Evolutionary conservation across 2,888 invertebrate genomes (phyloP).

Genomic region (Pseudanteris insignis): DNA sequence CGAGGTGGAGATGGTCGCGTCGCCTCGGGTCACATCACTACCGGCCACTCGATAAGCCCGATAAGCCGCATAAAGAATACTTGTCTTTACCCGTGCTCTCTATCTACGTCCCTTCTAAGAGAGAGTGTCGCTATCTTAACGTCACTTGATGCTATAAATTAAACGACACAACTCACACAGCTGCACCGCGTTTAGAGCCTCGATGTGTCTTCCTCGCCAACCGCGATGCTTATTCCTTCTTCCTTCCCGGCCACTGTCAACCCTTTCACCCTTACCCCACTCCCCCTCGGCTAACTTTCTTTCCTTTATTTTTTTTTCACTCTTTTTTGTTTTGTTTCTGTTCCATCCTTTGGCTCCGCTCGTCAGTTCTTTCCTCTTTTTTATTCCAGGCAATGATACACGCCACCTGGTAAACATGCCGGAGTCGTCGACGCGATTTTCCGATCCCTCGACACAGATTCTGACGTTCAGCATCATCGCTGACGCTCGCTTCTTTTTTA

Average conservation of each 20-base stretch:
- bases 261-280: too few relatives aligned
- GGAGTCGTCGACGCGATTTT: conserved; percentile 17
- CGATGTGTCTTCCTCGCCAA: conserved; percentile 33
- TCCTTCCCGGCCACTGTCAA: conserved; percentile 47
- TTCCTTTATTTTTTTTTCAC: too few relatives aligned
- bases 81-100: conserved; percentile 52
- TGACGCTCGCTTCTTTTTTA: background rate
- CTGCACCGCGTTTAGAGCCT: conserved; percentile 51
- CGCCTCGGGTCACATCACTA: conserved; percentile 55
- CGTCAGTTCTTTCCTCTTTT: conserved; percentile 28
- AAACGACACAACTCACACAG: conserved; percentile 57
- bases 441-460: conserved; percentile 19
- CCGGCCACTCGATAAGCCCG: conserved; percentile 59
- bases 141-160: conserved; percentile 62
- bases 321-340: conserved; percentile 40
- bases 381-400: conserved; percentile 28
- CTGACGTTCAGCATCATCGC: background rate
- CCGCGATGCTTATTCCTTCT: conserved; percentile 46
- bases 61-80: conserved; percentile 62
- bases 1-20: conserved; percentile 41
- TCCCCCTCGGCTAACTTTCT: too few relatives aligned
- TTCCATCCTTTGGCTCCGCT: conserved; percentile 21
- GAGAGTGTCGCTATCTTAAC: conserved; percentile 61
- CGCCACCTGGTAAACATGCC: conserved; percentile 37
- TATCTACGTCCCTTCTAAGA: conserved; percentile 46